Conservation (phyloP, 2,797 vertebrate species). For the Vultur gryphus region DNA sequence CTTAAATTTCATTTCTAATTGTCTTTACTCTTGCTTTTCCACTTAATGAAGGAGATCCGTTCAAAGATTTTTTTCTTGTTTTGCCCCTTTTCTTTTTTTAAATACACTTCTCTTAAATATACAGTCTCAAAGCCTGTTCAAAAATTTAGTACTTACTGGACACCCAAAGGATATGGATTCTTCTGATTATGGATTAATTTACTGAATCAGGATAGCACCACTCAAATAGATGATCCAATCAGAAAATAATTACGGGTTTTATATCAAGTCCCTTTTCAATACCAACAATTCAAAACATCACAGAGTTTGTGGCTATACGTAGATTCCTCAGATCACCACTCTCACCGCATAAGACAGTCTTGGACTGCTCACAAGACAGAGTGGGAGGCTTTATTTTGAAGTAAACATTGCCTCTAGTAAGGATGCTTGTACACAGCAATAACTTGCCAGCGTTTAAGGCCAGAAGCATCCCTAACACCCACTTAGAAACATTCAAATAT, state of each 20-base stretch:
- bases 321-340: neutral
- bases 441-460: neutral
- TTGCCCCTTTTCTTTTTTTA: too few relatives aligned
- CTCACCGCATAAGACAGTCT: neutral
- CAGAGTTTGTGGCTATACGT: neutral
- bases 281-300: neutral
- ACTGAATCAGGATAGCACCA: neutral
- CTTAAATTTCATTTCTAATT: neutral
- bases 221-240: neutral
- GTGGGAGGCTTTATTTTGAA: slow-evolving; percentile 10
- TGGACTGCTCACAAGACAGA: neutral
- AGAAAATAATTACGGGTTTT: neutral
- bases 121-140: neutral
- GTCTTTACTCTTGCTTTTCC: neutral
- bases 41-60: neutral
- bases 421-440: neutral
- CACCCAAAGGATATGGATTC: neutral
- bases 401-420: slow-evolving; percentile 6
- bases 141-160: neutral
- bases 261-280: neutral
- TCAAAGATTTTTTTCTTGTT: neutral
- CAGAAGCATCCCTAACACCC: slow-evolving; percentile 27
- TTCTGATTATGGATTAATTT: neutral
- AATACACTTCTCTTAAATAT: neutral
- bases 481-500: slow-evolving; percentile 18